Evolutionary conservation across 64 coral and sea anemone genomes (phyloP).

Genomic region (Stylophora pistillata): DNA sequence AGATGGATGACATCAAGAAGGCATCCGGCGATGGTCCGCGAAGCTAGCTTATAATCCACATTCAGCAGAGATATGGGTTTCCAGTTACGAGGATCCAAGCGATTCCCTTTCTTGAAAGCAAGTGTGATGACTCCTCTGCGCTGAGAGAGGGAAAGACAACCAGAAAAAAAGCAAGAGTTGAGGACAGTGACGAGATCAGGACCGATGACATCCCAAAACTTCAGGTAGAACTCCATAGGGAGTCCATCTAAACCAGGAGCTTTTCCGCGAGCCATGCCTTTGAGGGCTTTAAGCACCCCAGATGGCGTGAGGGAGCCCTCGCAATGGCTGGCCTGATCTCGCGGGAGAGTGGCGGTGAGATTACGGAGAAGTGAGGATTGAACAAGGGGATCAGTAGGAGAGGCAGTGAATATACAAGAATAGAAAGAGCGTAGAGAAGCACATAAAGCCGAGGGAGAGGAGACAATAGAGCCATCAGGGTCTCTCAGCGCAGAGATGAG

Average conservation of each 20-base stretch:
- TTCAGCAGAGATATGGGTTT: background rate
- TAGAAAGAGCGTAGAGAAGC: background rate
- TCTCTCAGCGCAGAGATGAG: background rate
- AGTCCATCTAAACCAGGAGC: slow-evolving; percentile 40
- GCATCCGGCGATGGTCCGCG: background rate
- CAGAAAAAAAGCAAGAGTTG: slow-evolving; percentile 1
- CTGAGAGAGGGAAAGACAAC: background rate
- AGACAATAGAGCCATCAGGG: background rate
- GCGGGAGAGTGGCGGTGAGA: background rate
- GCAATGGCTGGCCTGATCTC: background rate
- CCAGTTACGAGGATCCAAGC: background rate
- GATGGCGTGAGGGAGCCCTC: background rate
- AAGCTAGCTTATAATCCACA: slow-evolving; percentile 27
- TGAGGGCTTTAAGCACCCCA: slow-evolving; percentile 9
- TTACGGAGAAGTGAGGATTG: background rate
- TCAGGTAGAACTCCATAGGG: slow-evolving; percentile 39
- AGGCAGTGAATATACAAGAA: background rate
- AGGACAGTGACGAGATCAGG: slow-evolving; percentile 26
- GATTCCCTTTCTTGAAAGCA: slow-evolving; percentile 13
- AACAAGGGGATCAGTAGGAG: background rate
- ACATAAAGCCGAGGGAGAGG: background rate
- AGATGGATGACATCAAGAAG: background rate
- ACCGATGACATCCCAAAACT: slow-evolving; percentile 34
- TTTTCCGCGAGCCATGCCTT: slow-evolving; percentile 18
- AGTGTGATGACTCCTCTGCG: background rate